These are phyloP conservation scores for Tangara arthus DNA, from an alignment of 2,797 vertebrate genomes.

Conservation along the genomic window DNA sequence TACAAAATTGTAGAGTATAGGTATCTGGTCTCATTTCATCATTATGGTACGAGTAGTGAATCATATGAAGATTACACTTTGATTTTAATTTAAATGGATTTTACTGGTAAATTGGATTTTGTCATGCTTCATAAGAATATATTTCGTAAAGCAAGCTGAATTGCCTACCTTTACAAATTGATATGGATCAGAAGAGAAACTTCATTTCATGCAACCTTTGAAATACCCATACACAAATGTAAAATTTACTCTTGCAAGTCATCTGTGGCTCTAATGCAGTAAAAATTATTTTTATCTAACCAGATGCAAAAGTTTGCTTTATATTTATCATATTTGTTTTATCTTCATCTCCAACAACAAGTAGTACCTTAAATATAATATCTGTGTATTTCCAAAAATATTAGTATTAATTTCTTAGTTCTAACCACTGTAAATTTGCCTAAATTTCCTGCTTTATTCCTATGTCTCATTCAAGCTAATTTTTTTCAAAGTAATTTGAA, in stretches of 20 bases:
- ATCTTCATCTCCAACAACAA: neutral
- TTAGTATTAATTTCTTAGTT: neutral
- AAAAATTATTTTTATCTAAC: conserved; percentile 53
- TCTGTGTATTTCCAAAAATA: neutral
- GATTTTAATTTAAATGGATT: conserved; percentile 80
- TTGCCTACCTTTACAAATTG: conserved; percentile 73
- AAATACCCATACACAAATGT: conserved; percentile 69
- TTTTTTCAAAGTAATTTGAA: neutral
- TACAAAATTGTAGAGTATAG: conserved; percentile 24
- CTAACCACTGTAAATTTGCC: neutral
- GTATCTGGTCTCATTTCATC: conserved; percentile 58
- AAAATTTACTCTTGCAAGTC: conserved; percentile 66
- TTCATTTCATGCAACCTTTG: conserved; percentile 76
- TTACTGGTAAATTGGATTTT: conserved; percentile 76
- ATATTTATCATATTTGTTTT: neutral
- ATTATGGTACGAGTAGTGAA: conserved; percentile 43
- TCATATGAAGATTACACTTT: conserved; percentile 59
- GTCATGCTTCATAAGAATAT: conserved; percentile 72
- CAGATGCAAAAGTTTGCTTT: neutral
- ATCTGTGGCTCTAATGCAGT: conserved; percentile 39
- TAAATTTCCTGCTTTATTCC: neutral
- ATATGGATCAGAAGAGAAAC: conserved; percentile 73
- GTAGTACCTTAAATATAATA: neutral
- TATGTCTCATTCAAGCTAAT: neutral
- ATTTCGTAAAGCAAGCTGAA: conserved; percentile 66